Evolutionary conservation across 2,113 vertebrate genomes (phyloP).

Genomic region (Rhabdornis inornatus): DNA sequence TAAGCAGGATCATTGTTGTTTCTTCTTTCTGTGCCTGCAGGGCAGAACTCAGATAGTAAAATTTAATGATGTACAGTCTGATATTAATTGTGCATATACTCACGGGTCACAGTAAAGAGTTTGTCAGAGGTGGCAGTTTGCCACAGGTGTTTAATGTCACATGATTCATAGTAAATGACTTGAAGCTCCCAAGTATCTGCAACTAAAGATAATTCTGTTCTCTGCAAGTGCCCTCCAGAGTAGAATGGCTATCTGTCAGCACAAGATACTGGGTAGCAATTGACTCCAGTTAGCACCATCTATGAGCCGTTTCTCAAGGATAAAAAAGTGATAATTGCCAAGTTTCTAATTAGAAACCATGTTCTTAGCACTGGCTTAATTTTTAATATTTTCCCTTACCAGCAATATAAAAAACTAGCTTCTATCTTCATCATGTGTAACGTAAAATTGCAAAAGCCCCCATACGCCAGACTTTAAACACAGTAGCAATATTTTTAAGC

Average conservation of each 20-base stretch:
- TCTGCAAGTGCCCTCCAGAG: slow-evolving; percentile 8
- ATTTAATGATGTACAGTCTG: slow-evolving; percentile 36
- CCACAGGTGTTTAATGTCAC: slow-evolving; percentile 11
- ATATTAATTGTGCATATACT: slow-evolving; percentile 42
- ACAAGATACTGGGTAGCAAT: not conserved
- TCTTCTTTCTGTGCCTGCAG: slow-evolving; percentile 36
- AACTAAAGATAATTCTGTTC: slow-evolving; percentile 61
- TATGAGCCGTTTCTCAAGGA: slow-evolving; percentile 10
- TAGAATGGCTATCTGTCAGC: not conserved
- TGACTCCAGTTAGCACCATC: not conserved
- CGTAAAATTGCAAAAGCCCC: not conserved
- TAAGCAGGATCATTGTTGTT: slow-evolving; percentile 34
- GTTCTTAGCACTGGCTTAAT: not conserved
- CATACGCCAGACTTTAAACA: not conserved
- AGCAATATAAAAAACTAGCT: not conserved
- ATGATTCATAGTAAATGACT: slow-evolving; percentile 50
- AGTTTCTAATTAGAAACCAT: not conserved
- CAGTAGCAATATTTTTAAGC: not conserved
- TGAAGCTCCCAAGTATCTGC: slow-evolving; percentile 26
- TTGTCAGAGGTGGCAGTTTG: not conserved
- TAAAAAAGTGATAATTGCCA: not conserved
- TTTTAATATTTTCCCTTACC: not conserved
- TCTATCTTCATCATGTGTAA: not conserved
- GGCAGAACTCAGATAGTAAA: slow-evolving; percentile 29
- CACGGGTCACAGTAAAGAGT: not conserved